Conservation (phyloP, 2,113 vertebrate genomes). For the Copsychus sechellarum region DNA sequence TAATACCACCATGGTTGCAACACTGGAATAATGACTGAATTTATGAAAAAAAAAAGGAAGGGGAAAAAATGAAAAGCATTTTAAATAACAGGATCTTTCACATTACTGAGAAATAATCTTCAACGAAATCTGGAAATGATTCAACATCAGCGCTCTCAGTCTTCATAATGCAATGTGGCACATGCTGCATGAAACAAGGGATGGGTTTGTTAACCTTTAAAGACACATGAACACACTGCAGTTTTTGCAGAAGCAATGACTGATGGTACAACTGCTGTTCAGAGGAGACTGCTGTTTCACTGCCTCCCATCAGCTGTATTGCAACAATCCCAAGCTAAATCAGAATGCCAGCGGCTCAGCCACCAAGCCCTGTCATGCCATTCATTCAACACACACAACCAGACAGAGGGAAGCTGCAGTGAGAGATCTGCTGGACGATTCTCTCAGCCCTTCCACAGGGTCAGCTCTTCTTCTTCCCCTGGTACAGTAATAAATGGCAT, state of each 20-base stretch:
- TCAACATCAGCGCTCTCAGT: neutral
- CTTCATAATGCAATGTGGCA: neutral
- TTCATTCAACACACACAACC: neutral
- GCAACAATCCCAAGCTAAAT: neutral
- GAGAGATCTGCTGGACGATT: neutral
- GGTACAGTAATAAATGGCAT: neutral
- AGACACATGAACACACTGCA: neutral
- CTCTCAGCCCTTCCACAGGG: neutral
- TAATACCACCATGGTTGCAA: neutral
- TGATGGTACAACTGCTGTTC: neutral
- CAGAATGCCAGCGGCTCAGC: neutral
- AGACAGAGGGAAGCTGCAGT: neutral
- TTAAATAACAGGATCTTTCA: neutral
- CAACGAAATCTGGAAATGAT: conserved; percentile 5
- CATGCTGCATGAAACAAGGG: neutral
- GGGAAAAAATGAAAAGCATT: neutral
- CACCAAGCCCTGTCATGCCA: neutral
- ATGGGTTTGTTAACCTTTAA: neutral
- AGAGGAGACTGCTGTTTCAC: neutral
- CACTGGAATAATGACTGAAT: neutral
- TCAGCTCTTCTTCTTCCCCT: neutral
- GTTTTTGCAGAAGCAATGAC: neutral
- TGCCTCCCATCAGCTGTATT: neutral
- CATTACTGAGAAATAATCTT: neutral
- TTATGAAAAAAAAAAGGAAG: neutral